Evolutionary conservation across 2,888 invertebrate species (phyloP).

Genomic region (Leptinotarsa juncta): DNA sequence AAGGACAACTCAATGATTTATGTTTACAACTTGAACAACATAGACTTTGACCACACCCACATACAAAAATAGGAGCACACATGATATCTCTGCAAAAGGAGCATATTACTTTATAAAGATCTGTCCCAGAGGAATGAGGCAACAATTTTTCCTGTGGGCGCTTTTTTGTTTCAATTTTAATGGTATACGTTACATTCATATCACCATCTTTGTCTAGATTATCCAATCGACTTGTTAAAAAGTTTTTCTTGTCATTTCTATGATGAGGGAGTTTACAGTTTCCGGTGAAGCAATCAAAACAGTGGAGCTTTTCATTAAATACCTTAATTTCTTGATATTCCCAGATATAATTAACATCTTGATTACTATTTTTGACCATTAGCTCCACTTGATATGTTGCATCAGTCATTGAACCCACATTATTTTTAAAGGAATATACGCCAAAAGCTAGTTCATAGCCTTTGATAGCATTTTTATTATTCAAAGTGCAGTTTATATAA

Average conservation of each 20-base stretch:
- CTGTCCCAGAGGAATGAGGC: not conserved
- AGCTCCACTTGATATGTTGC: slow-evolving; percentile 20
- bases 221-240: slow-evolving; percentile 14
- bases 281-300: slow-evolving; percentile 16
- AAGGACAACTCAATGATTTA: slow-evolving; percentile 9
- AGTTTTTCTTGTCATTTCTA: slow-evolving; percentile 22
- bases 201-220: slow-evolving; percentile 13
- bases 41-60: slow-evolving; percentile 21
- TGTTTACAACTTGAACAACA: slow-evolving; percentile 24
- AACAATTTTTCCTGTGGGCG: not conserved
- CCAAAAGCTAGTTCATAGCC: slow-evolving; percentile 24
- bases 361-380: not conserved
- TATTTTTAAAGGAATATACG: not conserved
- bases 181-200: slow-evolving; percentile 8
- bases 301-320: slow-evolving; percentile 13
- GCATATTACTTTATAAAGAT: slow-evolving; percentile 18
- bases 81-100: slow-evolving; percentile 24
- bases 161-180: slow-evolving; percentile 7
- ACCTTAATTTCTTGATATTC: slow-evolving; percentile 17
- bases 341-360: slow-evolving; percentile 5
- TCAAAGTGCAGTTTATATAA: slow-evolving; percentile 1
- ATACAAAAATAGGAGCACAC: slow-evolving; percentile 31
- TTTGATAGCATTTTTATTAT: not conserved
- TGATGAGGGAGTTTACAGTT: slow-evolving; percentile 12
- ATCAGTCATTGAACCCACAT: not conserved